Base-by-base conservation (phyloP, 2,797 vertebrate species). In the Setipinna tenuifilis region DNA sequence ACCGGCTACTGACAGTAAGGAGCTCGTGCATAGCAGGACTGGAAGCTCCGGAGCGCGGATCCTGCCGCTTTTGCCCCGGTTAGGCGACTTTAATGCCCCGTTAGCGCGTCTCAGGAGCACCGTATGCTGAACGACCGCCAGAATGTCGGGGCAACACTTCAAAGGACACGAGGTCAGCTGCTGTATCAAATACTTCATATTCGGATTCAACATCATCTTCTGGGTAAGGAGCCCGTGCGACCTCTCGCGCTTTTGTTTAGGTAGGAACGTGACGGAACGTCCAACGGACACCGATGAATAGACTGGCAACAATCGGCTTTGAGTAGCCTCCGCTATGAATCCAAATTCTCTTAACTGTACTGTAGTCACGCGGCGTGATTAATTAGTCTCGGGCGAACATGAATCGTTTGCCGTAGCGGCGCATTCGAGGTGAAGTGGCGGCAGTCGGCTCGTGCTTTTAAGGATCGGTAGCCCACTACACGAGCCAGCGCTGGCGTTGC, bases 181-280 rank as follows among this genome's bases (percentile, higher is more conserved):
- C 96, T 99, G 98, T 96, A 99, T 99, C 95, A 99, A 99, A 88
- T 99, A 99, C 91, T 99, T 98, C 91, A 99, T 99, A 86, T 99
- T 99, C 44, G 98, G 98, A 92, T 99, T 99, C 96, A 99, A 99
- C 94, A 98, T 99, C 93, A 96, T 99, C 88, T 99, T 99, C 85
- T 99, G 98, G 98, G 98, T 99, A 91, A 98, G 97, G 91, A 2
- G 2, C 19, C 61, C 1, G 25, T 71, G 65, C 14, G 25, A 31
- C 12, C 28, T 2, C 14, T 31, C 12, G 16, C 28, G 28, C 65
- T 71, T 31, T 71, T 71, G 65, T 71, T 71, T 71, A 71, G 28
- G 25, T 17, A 4, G 2, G n/a, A n/a, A 25, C 9, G n/a, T 12
- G 12, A 71, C 62, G 31, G 25, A 71, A 10, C 25, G 14, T 71